Conservation (phyloP, 2,888 invertebrate genomes). For the Dioctria linearis region DNA sequence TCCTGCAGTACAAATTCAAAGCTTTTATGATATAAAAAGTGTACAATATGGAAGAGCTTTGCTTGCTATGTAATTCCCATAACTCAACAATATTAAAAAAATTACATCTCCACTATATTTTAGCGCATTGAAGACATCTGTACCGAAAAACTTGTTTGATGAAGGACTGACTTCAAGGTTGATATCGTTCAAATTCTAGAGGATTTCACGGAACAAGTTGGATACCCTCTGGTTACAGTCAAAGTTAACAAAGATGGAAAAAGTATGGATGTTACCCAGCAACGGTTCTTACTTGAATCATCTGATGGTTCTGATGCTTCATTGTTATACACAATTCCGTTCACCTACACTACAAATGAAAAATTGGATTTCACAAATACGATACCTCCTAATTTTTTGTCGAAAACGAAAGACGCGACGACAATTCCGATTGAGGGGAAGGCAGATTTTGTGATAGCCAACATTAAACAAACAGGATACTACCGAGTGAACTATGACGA, state of each 20-base stretch:
- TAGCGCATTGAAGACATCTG: slow-evolving; percentile 67
- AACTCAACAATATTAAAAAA: no score
- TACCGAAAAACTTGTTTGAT: slow-evolving; percentile 73
- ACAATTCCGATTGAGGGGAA: slow-evolving; percentile 32
- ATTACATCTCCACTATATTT: neutral
- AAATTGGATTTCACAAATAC: slow-evolving; percentile 65
- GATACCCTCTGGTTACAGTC: slow-evolving; percentile 78
- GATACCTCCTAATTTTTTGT: slow-evolving; percentile 55
- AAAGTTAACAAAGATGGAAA: slow-evolving; percentile 51
- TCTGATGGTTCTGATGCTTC: slow-evolving; percentile 60
- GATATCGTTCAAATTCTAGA: slow-evolving; percentile 66
- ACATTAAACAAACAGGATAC: slow-evolving; percentile 69
- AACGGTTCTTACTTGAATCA: slow-evolving; percentile 62
- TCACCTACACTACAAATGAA: slow-evolving; percentile 66
- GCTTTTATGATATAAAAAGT: no score
- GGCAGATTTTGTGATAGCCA: slow-evolving; percentile 68
- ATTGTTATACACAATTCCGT: slow-evolving; percentile 66
- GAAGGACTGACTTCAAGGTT: slow-evolving; percentile 66
- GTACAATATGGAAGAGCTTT: no score
- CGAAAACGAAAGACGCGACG: neutral
- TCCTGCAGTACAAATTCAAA: no score
- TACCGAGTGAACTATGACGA: slow-evolving; percentile 82
- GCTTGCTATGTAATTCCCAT: no score
- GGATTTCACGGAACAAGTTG: slow-evolving; percentile 79
- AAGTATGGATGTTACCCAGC: slow-evolving; percentile 61